These are phyloP conservation scores for Macrotus californicus DNA, from an alignment of 2,113 vertebrate species.

Conservation along the genomic window DNA sequence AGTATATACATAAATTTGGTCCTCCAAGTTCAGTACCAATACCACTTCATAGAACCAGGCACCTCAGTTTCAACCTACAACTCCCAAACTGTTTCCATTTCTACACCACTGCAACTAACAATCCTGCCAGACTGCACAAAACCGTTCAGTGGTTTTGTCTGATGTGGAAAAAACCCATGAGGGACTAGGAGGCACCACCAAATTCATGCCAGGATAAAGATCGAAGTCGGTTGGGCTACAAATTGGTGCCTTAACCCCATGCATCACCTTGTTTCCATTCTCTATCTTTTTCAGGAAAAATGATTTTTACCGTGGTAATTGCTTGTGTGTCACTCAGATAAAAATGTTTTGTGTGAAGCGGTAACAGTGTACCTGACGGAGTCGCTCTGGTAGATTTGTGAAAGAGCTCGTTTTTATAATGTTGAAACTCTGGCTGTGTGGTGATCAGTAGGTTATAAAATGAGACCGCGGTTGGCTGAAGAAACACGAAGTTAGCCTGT, in stretches of 20 bases:
- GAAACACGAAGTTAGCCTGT: background rate
- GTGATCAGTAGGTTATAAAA: constrained; percentile 19
- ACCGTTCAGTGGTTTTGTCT: constrained; percentile 71
- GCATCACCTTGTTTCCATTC: constrained; percentile 44
- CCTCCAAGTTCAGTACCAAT: constrained; percentile 59
- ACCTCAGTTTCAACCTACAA: constrained; percentile 68
- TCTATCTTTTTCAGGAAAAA: constrained; percentile 38
- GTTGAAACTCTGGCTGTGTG: background rate
- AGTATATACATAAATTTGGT: constrained; percentile 61
- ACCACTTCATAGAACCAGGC: constrained; percentile 65
- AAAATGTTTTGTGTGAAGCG: background rate
- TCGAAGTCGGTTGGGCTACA: constrained; percentile 26
- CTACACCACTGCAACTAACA: constrained; percentile 65
- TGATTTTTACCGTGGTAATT: constrained; percentile 3
- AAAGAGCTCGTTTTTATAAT: constrained; percentile 13
- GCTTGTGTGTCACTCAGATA: background rate
- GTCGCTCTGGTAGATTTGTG: background rate
- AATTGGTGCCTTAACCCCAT: constrained; percentile 25
- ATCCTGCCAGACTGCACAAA: constrained; percentile 68
- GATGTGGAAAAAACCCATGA: constrained; percentile 67
- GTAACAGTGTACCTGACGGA: background rate
- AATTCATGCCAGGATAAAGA: constrained; percentile 62
- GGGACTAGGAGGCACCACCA: constrained; percentile 60
- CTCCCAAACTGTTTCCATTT: constrained; percentile 66
- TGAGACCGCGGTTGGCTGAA: background rate